A percentile compares a stretch with the other conserved stretches of the same genome.
Conservation (phyloP, 2,113 vertebrate species). For the Eubucco bourcierii region DNA sequence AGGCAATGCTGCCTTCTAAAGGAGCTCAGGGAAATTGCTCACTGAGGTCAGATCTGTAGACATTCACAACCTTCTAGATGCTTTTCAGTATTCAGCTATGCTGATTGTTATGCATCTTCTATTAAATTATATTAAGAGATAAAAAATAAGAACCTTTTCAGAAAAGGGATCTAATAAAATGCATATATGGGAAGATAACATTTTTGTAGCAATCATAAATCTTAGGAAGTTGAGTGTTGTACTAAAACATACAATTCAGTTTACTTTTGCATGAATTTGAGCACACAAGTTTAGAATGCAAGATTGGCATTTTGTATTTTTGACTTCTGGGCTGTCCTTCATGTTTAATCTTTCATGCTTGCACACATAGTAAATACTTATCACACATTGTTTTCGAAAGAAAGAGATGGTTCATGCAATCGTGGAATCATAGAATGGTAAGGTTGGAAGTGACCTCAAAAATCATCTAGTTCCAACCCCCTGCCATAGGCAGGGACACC, state of each 20-base stretch:
- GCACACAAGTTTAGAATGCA: neutral
- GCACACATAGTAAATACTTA: neutral
- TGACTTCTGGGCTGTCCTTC: neutral
- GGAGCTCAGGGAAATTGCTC: slow-evolving; percentile 26
- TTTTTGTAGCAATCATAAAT: neutral
- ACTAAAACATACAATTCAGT: accelerated
- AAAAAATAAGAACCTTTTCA: neutral
- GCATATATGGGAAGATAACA: neutral
- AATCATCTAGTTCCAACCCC: no score
- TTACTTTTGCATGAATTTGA: neutral
- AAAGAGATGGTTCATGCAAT: neutral
- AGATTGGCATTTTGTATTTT: neutral
- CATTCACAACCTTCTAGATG: accelerated
- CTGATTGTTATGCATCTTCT: neutral
- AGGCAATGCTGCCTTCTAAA: slow-evolving; percentile 70
- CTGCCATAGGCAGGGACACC: no score
- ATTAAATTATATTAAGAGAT: neutral
- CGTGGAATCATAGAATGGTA: no score
- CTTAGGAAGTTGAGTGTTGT: neutral
- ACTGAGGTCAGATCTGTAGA: accelerated
- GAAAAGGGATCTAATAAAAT: neutral
- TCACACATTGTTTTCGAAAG: neutral
- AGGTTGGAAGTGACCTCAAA: no score
- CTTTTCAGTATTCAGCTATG: neutral
- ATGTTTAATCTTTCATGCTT: neutral